These are phyloP conservation scores for Acrocyrtus sp. DNA, from an alignment of 2,888 invertebrate species.

Conservation along the genomic window DNA sequence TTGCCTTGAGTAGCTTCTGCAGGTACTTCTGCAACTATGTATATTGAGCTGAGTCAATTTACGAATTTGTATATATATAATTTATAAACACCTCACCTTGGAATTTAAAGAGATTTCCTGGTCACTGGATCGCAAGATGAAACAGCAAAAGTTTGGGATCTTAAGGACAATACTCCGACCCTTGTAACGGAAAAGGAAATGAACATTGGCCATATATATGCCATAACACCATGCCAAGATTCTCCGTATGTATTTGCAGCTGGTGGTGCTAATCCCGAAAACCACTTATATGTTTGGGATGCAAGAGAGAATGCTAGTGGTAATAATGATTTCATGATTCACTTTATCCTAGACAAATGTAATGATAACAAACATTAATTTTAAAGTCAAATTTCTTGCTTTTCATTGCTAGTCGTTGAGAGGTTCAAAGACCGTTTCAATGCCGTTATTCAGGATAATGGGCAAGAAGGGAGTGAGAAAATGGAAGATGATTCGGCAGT, in stretches of 20 bases:
- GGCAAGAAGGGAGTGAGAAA: neutral
- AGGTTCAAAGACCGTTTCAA: slow-evolving; percentile 44
- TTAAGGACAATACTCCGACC: slow-evolving; percentile 62
- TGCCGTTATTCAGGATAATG: neutral
- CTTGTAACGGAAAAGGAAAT: slow-evolving; percentile 70
- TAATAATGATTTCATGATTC: too few relatives aligned
- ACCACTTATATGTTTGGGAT: slow-evolving; percentile 78
- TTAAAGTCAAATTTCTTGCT: too few relatives aligned
- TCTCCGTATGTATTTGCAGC: slow-evolving; percentile 81
- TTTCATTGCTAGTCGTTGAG: slow-evolving; percentile 39
- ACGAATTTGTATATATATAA: neutral
- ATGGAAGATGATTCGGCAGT: slow-evolving; percentile 23
- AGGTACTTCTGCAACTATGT: slow-evolving; percentile 10
- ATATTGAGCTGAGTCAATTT: neutral
- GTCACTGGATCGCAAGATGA: slow-evolving; percentile 84
- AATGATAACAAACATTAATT: too few relatives aligned
- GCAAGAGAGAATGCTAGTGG: slow-evolving; percentile 72
- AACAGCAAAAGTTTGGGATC: slow-evolving; percentile 87
- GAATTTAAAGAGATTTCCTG: slow-evolving; percentile 68
- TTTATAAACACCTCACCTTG: slow-evolving; percentile 27
- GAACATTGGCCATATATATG: slow-evolving; percentile 78
- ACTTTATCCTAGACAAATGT: too few relatives aligned
- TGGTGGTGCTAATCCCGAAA: slow-evolving; percentile 86
- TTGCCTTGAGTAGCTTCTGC: slow-evolving; percentile 55
- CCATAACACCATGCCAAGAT: slow-evolving; percentile 82